These are phyloP conservation scores for Sylvicapra grimmia DNA, from an alignment of 2,113 vertebrate genomes.

Conservation along the genomic window DNA sequence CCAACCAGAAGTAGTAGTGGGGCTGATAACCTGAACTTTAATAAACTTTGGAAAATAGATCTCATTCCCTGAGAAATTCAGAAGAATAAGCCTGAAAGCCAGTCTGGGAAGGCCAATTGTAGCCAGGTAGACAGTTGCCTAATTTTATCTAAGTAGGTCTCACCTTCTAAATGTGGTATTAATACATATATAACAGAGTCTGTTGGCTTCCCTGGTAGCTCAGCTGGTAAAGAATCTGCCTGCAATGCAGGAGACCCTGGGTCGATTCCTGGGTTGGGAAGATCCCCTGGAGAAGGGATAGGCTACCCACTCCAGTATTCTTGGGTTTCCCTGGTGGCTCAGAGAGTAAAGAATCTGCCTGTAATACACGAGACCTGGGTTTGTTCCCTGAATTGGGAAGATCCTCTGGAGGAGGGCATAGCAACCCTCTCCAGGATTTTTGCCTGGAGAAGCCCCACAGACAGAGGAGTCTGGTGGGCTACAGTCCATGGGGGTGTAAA, in stretches of 20 bases:
- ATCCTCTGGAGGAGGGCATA: neutral
- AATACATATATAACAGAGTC: neutral
- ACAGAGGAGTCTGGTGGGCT: neutral
- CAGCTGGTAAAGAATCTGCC: neutral
- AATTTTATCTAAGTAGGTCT: neutral
- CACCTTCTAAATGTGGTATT: neutral
- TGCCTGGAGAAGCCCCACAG: neutral
- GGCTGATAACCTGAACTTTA: neutral
- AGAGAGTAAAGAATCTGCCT: neutral
- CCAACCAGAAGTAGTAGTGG: neutral
- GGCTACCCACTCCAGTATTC: neutral
- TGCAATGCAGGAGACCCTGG: fast-evolving
- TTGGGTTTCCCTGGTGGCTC: neutral
- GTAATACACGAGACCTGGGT: neutral
- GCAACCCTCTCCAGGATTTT: neutral
- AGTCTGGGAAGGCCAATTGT: neutral
- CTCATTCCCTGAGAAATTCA: neutral
- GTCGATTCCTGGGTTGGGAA: neutral
- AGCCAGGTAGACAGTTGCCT: neutral
- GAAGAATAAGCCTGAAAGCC: neutral
- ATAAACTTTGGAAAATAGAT: neutral
- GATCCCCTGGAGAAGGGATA: neutral
- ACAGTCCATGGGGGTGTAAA: fast-evolving
- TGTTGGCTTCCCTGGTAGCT: neutral
- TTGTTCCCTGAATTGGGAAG: neutral